These are phyloP conservation scores for Drosophila littoralis DNA, from an alignment of 1,140 invertebrate genomes.

Conservation along the genomic window DNA sequence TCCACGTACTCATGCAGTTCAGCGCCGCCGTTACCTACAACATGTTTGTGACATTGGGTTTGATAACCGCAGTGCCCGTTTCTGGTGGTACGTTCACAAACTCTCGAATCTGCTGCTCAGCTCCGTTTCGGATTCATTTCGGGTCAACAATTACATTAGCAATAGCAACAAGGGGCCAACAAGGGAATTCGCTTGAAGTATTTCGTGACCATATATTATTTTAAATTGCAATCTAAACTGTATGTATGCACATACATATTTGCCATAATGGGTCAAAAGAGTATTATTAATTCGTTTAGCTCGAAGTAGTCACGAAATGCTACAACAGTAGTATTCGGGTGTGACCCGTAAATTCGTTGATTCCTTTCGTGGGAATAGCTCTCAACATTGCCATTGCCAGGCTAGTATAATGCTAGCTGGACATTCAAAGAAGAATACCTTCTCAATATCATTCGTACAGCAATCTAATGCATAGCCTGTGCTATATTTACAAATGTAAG, in stretches of 20 bases:
- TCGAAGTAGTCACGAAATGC: not conserved
- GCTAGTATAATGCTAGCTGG: too few species aligned
- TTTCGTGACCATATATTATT: conserved; percentile 62
- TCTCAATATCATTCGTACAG: too few species aligned
- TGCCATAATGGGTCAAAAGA: conserved; percentile 4
- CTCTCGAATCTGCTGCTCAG: conserved; percentile 8
- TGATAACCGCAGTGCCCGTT: conserved; percentile 95
- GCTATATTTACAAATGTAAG: too few species aligned
- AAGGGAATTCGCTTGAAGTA: conserved; percentile 18
- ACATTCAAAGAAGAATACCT: too few species aligned
- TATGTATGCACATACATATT: conserved; percentile 26
- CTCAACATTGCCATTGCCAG: too few species aligned
- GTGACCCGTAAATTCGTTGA: too few species aligned
- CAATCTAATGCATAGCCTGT: too few species aligned
- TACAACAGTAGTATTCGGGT: not conserved
- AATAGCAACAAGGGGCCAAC: conserved; percentile 9
- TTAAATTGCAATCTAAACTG: conserved; percentile 56
- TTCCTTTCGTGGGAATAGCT: too few species aligned
- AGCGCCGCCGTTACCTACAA: conserved; percentile 95
- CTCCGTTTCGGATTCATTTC: not conserved
- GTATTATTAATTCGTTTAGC: not conserved
- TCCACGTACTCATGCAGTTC: conserved; percentile 95
- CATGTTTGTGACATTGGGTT: conserved; percentile 95
- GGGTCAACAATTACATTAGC: conserved; percentile 4
- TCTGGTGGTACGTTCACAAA: conserved; percentile 91